Evolutionary conservation across 2,888 invertebrate genomes (phyloP).

Genomic region (Sepiola atlantica): DNA sequence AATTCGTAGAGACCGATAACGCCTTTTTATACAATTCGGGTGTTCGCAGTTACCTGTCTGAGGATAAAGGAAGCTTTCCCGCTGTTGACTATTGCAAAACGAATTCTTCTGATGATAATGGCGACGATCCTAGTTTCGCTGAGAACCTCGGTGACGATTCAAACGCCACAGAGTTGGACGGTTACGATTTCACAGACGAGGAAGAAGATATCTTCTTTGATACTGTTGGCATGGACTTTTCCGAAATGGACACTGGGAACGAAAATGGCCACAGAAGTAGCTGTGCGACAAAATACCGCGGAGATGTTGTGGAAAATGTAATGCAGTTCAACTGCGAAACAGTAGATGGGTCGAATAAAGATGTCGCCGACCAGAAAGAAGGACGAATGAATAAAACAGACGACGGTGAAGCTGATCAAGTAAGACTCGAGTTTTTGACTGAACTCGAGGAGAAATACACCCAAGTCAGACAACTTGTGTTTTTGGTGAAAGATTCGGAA

Average conservation of each 20-base stretch:
- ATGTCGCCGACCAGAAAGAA: background rate
- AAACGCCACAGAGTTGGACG: background rate
- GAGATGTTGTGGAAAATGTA: background rate
- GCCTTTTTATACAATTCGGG: background rate
- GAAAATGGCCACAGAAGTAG: background rate
- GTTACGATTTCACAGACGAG: background rate
- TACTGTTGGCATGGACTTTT: background rate
- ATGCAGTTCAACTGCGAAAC: background rate
- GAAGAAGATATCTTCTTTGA: background rate
- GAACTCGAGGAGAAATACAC: slow-evolving; percentile 1
- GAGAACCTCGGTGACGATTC: background rate
- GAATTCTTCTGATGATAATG: background rate
- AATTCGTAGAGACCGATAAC: background rate
- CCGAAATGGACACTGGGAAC: background rate
- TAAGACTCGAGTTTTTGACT: background rate
- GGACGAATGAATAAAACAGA: background rate
- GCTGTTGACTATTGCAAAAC: background rate
- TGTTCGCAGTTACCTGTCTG: background rate
- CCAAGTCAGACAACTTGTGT: background rate
- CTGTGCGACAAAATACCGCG: too few relatives aligned
- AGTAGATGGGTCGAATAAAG: background rate
- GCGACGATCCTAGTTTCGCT: background rate
- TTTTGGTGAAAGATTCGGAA: background rate
- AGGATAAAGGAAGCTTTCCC: background rate
- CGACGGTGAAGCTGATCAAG: background rate